Conservation (phyloP, 2,888 invertebrate genomes). For the Lithosia quadra region DNA sequence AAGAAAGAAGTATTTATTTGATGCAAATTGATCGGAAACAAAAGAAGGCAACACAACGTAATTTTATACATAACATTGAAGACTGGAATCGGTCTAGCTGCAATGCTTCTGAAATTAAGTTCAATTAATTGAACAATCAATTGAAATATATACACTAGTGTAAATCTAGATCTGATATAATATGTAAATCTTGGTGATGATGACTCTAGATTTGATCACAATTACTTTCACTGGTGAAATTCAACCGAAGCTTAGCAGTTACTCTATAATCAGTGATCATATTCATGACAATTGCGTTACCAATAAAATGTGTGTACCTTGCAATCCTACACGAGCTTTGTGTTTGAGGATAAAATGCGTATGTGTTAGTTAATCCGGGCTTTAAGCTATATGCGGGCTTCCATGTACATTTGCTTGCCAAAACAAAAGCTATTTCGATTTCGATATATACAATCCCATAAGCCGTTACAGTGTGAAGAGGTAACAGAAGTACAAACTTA, state of each 20-base stretch:
- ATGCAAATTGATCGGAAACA: too few relatives aligned
- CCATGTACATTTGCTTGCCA: not conserved
- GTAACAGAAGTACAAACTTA: constrained; percentile 1
- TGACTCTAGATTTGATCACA: too few relatives aligned
- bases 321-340: not conserved
- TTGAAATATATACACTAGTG: not conserved
- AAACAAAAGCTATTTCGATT: constrained; percentile 2
- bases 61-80: too few relatives aligned
- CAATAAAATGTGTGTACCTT: not conserved
- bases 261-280: not conserved
- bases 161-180: too few relatives aligned
- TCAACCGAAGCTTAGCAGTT: not conserved
- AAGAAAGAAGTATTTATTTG: too few relatives aligned
- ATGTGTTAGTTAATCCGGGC: constrained; percentile 3
- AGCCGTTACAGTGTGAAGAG: constrained; percentile 2
- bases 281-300: not conserved
- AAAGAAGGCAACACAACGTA: too few relatives aligned
- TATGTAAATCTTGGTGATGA: too few relatives aligned
- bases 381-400: not conserved
- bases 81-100: too few relatives aligned
- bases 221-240: too few relatives aligned
- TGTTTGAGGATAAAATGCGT: not conserved
- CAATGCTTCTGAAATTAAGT: too few relatives aligned
- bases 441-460: not conserved
- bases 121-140: too few relatives aligned